phyloP scores from a whole-genome alignment of 2,888 invertebrate species.

The Cryptocheilus praepositus region DNA sequence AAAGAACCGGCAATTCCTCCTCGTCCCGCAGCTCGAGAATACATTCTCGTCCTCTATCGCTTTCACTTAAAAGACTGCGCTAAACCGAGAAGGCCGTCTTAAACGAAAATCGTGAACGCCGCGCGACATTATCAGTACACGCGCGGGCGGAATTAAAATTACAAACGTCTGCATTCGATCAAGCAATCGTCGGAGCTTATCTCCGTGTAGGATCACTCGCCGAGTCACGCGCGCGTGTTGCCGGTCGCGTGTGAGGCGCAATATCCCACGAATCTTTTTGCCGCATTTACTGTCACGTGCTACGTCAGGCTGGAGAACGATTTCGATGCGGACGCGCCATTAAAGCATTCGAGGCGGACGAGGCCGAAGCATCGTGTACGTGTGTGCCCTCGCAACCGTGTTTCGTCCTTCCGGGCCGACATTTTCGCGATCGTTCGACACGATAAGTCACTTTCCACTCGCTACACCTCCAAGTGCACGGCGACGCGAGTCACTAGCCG shows the following conservation, averaged over 20 bases:
- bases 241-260: not conserved
- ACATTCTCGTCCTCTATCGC: too few species aligned
- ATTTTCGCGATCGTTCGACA: conserved; percentile 45
- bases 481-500: not conserved
- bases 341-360: conserved; percentile 9
- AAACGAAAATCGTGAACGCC: too few species aligned
- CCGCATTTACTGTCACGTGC: conserved; percentile 7
- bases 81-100: too few species aligned
- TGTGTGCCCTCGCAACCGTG: conserved; percentile 9
- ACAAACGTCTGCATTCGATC: too few species aligned
- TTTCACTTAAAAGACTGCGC: too few species aligned
- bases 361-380: not conserved
- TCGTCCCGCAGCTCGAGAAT: too few species aligned
- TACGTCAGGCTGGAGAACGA: conserved; percentile 9
- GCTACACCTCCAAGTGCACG: conserved; percentile 8
- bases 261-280: conserved; percentile 2
- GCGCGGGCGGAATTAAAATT: too few species aligned
- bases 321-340: conserved; percentile 34
- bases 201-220: too few species aligned
- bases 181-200: too few species aligned
- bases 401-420: conserved; percentile 16
- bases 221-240: too few species aligned
- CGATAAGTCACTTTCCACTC: conserved; percentile 52
- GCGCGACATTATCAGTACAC: too few species aligned
- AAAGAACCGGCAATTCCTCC: too few species aligned